phyloP scores from a whole-genome alignment of 1,140 invertebrate species.

The Prorops nasuta region DNA sequence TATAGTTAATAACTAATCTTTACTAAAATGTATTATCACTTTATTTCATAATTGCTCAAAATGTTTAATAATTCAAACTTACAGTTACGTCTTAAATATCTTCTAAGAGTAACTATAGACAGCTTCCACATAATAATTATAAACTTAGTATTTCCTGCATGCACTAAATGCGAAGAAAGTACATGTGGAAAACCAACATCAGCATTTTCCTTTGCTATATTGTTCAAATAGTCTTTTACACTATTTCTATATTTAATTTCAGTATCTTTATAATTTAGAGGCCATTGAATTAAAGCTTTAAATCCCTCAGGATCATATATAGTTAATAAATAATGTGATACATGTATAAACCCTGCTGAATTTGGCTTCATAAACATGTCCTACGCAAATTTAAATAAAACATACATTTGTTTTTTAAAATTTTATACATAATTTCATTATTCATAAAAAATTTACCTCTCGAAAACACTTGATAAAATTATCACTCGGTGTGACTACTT shows the following conservation, averaged over 20 bases:
- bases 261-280: conserved; percentile 52
- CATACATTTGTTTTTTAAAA: not conserved
- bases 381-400: conserved; percentile 27
- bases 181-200: conserved; percentile 38
- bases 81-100: conserved; percentile 26
- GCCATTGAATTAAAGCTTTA: conserved; percentile 54
- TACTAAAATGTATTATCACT: conserved; percentile 4
- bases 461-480: conserved; percentile 43
- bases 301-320: conserved; percentile 50
- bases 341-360: conserved; percentile 52
- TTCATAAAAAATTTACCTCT: conserved; percentile 27
- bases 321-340: conserved; percentile 53
- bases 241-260: conserved; percentile 52
- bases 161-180: conserved; percentile 33
- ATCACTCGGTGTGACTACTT: conserved; percentile 31
- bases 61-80: conserved; percentile 5
- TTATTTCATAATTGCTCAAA: not conserved
- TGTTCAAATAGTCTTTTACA: conserved; percentile 35
- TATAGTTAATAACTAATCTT: not conserved
- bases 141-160: conserved; percentile 41
- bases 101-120: conserved; percentile 31
- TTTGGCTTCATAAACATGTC: conserved; percentile 59
- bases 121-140: conserved; percentile 42
- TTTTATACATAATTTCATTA: conserved; percentile 1
- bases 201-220: conserved; percentile 35